Evolutionary conservation across 2,797 vertebrate genomes (phyloP), one percentile per base, ranked within the genome.

Genomic region (Epinephelus awoara): DNA sequence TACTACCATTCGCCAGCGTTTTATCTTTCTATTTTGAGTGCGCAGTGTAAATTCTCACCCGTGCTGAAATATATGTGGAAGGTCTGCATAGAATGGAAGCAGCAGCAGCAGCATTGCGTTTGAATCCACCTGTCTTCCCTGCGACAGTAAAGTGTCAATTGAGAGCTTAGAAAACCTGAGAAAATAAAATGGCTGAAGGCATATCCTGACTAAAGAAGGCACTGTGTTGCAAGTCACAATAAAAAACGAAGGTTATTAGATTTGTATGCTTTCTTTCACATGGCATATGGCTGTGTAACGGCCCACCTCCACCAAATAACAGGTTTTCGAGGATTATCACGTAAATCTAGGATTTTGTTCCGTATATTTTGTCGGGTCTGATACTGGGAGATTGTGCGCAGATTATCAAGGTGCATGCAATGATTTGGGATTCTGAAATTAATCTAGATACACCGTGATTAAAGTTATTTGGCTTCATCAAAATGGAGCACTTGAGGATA

Each of bases 21-120:
- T 83, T 73, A 83, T 87, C 52, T 79, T 59, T 75, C 74, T 75
- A 27, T 82, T 78, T 77, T 70, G 72, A 79, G 56, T 19, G 40
- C 9, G 10, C 49, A 4, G 72, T 62, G 38, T 84, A 77, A 71
- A 85, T 74, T 87, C 63, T 59, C 55, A 82, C 62, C 72, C 47
- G 44, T 46, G 25, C 55, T 17, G 5, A 52, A 65, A 80, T 72
- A 70, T 66, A 61, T 73, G 65, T 67, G 61, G 11, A 49, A 19
- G 64, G 56, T 63, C 47, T 58, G 13, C 5, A 71, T 55, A 19
- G 52, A 73, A 68, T 50, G 51, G 64, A 51, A 79, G 47, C 6
- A 19, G 64, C 55, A 79, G 47, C 6, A 19, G 19, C 42, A 69
- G 49, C 23, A 47, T 72, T 82, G 67, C 4, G 42, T 76, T 77